Evolutionary conservation across 2,113 vertebrate genomes (phyloP), one percentile per base, ranked within the genome.

Genomic region (Tursiops truncatus): DNA sequence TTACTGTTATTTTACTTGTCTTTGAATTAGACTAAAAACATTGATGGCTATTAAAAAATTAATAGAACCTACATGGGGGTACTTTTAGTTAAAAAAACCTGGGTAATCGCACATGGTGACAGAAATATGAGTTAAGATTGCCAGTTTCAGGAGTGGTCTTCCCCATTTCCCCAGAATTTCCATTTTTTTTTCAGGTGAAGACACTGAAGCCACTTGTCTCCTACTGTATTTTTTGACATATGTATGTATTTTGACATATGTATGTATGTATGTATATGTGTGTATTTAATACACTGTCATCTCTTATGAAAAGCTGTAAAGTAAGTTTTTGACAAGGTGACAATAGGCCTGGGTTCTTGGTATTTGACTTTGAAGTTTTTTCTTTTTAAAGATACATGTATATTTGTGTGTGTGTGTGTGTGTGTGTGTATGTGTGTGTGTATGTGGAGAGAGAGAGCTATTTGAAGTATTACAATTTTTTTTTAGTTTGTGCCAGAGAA

Each of bases 391-490:
- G 73, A 76, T 62, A 36, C 33, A 50, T 76, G n/a, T 81, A 25
- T 81, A 11, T 81, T 38, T 81, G 33, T 80, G 6, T 81, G 47
- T 8, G 53, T 87, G 8, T 31, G 50, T 87, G 8, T 31, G 50
- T 18, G 21, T 25, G 8, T 76, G 28, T 77, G 8, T 76, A 28
- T 77, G 38, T 38, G 38, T 38, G 21, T 28, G 8, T 76, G 44
- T 77, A 1, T 50, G 8, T 50, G 20, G 9, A 44, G 80, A 63
- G 31, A 58, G 23, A 18, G 41, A 36, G 28, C 26, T 41, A 56
- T 92, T 90, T 92, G 63, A 94, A 79, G 36, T 89, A n/a, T 63
- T 71, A 63, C 87, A 33, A 25, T 25, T 83, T 91, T 94, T 95
- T 53, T 50, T 91, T 94, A 47, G 21, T 79, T 90, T 73, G 50